A percentile compares a stretch with the other conserved stretches of the same genome.
phyloP scores from a whole-genome alignment of 2,797 vertebrate genomes.

The Lepus oiostolus region DNA sequence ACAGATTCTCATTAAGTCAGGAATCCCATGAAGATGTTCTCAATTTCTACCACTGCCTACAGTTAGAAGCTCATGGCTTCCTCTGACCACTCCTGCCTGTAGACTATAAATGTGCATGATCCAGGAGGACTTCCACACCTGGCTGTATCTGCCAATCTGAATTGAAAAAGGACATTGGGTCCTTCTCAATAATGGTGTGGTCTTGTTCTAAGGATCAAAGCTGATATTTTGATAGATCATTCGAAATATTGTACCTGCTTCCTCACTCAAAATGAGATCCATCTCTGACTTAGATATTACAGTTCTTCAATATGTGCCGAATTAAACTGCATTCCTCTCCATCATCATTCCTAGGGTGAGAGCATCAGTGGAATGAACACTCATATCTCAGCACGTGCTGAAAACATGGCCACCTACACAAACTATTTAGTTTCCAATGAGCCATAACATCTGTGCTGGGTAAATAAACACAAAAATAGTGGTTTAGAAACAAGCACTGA shows the following conservation, averaged over 20 bases:
- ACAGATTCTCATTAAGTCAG: neutral
- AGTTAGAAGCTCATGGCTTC: neutral
- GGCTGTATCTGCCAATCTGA: neutral
- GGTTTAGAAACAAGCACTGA: constrained; percentile 50
- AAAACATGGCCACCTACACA: constrained; percentile 62
- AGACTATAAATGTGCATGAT: neutral
- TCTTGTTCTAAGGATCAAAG: neutral
- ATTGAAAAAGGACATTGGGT: neutral
- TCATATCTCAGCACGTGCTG: constrained; percentile 44
- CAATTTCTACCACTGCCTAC: neutral
- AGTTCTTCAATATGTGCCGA: neutral
- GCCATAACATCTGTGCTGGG: constrained; percentile 47
- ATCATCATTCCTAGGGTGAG: neutral
- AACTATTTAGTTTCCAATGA: constrained; percentile 77
- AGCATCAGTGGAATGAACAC: neutral
- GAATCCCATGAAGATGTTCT: neutral
- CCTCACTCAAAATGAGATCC: constrained; percentile 19
- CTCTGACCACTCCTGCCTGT: neutral
- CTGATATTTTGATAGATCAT: neutral
- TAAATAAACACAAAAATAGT: constrained; percentile 64
- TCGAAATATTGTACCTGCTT: neutral
- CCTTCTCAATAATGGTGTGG: neutral
- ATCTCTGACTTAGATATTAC: neutral
- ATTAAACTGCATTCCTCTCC: neutral
- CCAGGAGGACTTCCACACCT: neutral